A percentile compares a stretch with the other conserved stretches of the same genome.
Conservation (phyloP, 2,113 vertebrate genomes). For the Microcebus tavaratra region DNA sequence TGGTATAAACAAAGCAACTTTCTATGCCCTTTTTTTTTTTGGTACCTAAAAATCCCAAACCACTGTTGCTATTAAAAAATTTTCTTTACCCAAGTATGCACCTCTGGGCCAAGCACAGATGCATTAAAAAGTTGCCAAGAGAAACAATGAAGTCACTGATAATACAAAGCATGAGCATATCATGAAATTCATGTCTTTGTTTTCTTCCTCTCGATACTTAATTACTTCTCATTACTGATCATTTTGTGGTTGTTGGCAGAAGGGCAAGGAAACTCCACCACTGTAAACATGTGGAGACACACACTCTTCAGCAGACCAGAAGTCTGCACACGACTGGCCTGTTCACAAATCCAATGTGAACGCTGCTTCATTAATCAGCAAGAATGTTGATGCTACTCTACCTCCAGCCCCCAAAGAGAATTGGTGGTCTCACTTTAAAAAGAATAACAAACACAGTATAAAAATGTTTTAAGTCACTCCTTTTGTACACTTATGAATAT, state of each 20-base stretch:
- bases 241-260: conserved; percentile 74
- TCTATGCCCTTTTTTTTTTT: background rate
- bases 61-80: conserved; percentile 42
- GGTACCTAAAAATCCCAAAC: conserved; percentile 50
- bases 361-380: background rate
- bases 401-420: background rate
- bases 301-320: conserved; percentile 31
- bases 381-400: background rate
- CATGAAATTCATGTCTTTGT: conserved; percentile 74
- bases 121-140: conserved; percentile 72
- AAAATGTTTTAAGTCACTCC: conserved; percentile 19
- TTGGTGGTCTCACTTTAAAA: conserved; percentile 24
- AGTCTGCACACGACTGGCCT: conserved; percentile 31
- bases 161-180: conserved; percentile 63
- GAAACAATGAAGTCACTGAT: conserved; percentile 79
- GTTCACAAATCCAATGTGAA: background rate
- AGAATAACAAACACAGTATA: conserved; percentile 20
- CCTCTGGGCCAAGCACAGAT: conserved; percentile 58
- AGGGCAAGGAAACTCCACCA: conserved; percentile 72
- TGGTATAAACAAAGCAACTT: conserved; percentile 63
- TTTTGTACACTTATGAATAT: conserved; percentile 29
- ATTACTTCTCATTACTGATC: conserved; percentile 78
- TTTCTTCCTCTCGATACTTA: conserved; percentile 71
- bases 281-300: conserved; percentile 55
- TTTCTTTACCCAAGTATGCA: conserved; percentile 57